Evolutionary conservation across 2,113 vertebrate genomes (phyloP), one percentile per base, ranked within the genome.

Genomic region (Equus quagga): DNA sequence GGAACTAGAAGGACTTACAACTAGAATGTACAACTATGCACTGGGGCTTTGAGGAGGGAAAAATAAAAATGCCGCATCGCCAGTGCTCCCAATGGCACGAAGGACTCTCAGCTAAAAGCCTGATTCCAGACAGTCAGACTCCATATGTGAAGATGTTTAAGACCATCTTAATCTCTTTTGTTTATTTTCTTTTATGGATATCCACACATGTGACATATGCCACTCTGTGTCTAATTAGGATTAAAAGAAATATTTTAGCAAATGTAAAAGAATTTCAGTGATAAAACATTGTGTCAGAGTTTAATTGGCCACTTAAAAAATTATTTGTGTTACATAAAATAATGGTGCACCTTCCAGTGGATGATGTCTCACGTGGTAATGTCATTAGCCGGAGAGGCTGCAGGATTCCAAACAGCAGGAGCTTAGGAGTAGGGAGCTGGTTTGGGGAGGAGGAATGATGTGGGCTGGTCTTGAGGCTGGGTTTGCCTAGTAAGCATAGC

Each of bases 301-400:
- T 73, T 75, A n/a, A 92, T 46, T 49, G 33, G 31, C 69, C 96
- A 62, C 83, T 79, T 70, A 24, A 58, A 75, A 33, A 82, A 62
- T 8, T 12, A 33, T 58, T 70, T 21, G 4, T 54, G 3, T 84
- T 49, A 56, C 9, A 2, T 17, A 26, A 62, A 72, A 51, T 89
- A 28, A 21, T 33, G 67, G 46, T 0, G 10, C 14, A 19, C 60
- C 12, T 64, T 21, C 73, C 0, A 1, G 13, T 5, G n/a, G 49
- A 18, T 4, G 2, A 24, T 33, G 36, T 51, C n/a, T 69, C 8
- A 7, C 1, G 11, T 0, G 0, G 54, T 14, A 28, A n/a, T 5
- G 0, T 23, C 51, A 14, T n/a, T 17, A 21, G 24, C 5, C 23
- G 13, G 11, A 41, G 19, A 62, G 23, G 60, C 11, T 31, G 19